Base-by-base conservation (phyloP, 2,888 invertebrate species). In the Acleris cristana region DNA sequence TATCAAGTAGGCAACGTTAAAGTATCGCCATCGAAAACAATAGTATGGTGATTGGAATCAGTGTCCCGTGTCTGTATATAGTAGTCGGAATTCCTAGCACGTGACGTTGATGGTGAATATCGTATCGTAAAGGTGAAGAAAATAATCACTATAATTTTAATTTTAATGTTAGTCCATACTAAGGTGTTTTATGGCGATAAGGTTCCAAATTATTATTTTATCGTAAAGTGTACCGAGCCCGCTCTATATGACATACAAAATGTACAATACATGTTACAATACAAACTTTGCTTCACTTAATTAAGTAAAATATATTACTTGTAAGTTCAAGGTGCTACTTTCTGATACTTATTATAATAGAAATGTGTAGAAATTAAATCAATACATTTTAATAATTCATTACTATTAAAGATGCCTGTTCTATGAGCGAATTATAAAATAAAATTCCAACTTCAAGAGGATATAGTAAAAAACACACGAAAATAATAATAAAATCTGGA, bases 401-500 rank as follows among this genome's bases (percentile, higher is more conserved):
- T 34, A 34, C 2, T 12, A 34, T 12, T 34, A 3, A 34, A 34
- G 34, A 34, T 34, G 12, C 34, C 34, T 34, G 34, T 34, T 34
- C 1, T 14, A 51, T 51, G 18, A 19, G 14, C 19, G 8, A 51
- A 19, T 51, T 2, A 21, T 21, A n/a, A 48, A 48, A 48, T 44
- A 64, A 64, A 57, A 57, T 8, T 40, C 56, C 18, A 51, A 44
- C 45, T 18, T 56, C 16, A 60, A 44, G 44, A 30, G 45, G 23
- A 45, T 16, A 40, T 45, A 57, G 62, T 5, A 57, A 63, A 49
- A 58, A 54, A 51, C 45, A 52, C 64, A 78, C 34, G 34, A 79
- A 79, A 78, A 14, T 81, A 80, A 81, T 73, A 70, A 75, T 75
- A 62, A 49, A 57, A 78, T 87, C 85, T 90, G 90, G 90, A 90